Percentiles rank a stretch among this genome's conserved stretches.
phyloP scores from a whole-genome alignment of 92 coral and sea anemone genomes.

The Plumapathes pennacea region DNA sequence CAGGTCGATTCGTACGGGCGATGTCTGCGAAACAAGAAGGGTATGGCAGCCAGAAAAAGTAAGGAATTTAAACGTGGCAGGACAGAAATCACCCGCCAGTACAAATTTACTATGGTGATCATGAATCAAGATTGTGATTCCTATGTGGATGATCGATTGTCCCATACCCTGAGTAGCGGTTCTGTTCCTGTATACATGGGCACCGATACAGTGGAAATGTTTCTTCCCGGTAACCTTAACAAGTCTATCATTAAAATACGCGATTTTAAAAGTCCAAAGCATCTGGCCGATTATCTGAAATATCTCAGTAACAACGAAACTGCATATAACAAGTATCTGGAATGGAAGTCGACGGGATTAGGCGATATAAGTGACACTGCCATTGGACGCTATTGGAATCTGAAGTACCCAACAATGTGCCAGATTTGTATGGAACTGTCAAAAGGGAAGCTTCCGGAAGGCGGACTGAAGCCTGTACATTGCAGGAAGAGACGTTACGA shows the following conservation, averaged over 20 bases:
- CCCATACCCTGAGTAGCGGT: conserved; percentile 38
- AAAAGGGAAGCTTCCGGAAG: conserved; percentile 8
- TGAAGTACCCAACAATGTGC: conserved; percentile 16
- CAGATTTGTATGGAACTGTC: conserved; percentile 26
- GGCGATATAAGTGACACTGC: conserved; percentile 27
- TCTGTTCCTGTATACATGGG: conserved; percentile 53
- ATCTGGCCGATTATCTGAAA: conserved; percentile 31
- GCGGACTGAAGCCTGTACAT: conserved; percentile 3
- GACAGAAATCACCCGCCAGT: conserved; percentile 18
- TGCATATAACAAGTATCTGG: conserved; percentile 36
- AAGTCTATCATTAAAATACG: conserved; percentile 48
- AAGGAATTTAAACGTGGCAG: conserved; percentile 24
- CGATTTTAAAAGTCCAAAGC: conserved; percentile 38
- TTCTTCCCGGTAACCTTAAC: conserved; percentile 44
- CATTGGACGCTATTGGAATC: conserved; percentile 20
- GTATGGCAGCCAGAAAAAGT: conserved; percentile 13
- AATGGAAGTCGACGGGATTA: conserved; percentile 45
- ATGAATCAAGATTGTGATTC: conserved; percentile 52
- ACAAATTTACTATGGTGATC: conserved; percentile 52
- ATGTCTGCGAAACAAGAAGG: conserved; percentile 37
- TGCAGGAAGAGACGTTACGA: conserved; percentile 16
- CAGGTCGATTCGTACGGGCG: conserved; percentile 57
- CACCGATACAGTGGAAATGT: conserved; percentile 34
- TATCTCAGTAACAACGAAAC: conserved; percentile 35
- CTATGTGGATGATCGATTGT: conserved; percentile 50